Percentiles rank a stretch among this genome's conserved stretches.
These are phyloP conservation scores for Prolemur simus DNA, from an alignment of 2,113 vertebrate species.

Conservation along the genomic window DNA sequence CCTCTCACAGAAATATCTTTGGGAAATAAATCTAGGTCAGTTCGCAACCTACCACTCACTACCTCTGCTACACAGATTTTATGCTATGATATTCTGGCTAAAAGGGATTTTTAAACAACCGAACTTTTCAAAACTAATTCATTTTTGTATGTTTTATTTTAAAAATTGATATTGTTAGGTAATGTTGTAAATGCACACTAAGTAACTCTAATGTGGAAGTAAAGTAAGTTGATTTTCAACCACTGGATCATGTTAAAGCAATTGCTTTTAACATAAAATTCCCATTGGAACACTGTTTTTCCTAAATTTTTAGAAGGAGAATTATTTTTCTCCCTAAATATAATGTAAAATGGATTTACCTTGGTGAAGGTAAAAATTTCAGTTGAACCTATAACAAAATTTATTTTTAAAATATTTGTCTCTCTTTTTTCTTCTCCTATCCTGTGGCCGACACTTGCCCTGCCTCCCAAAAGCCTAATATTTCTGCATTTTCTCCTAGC, in stretches of 20 bases:
- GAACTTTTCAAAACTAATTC: background rate
- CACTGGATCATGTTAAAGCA: background rate
- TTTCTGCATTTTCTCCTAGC: background rate
- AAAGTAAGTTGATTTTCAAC: background rate
- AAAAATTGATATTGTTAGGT: background rate
- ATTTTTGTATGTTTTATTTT: background rate
- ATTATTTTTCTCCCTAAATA: background rate
- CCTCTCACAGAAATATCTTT: background rate
- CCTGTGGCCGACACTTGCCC: background rate
- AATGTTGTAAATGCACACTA: background rate
- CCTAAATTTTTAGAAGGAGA: background rate
- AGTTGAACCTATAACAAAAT: background rate
- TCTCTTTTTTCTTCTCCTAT: background rate
- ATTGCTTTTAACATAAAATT: background rate
- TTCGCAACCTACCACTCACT: background rate
- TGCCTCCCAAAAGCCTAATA: background rate
- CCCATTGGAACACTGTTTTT: background rate
- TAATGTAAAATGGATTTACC: background rate
- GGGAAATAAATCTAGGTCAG: background rate
- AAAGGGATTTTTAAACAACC: background rate
- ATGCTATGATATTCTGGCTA: background rate
- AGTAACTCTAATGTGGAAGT: background rate
- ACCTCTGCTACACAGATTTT: background rate
- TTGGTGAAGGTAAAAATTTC: background rate
- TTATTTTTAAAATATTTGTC: background rate